A percentile compares a stretch with the other conserved stretches of the same genome.
These are phyloP conservation scores for Marronus borbonicus DNA, from an alignment of 2,888 invertebrate species.

Conservation along the genomic window DNA sequence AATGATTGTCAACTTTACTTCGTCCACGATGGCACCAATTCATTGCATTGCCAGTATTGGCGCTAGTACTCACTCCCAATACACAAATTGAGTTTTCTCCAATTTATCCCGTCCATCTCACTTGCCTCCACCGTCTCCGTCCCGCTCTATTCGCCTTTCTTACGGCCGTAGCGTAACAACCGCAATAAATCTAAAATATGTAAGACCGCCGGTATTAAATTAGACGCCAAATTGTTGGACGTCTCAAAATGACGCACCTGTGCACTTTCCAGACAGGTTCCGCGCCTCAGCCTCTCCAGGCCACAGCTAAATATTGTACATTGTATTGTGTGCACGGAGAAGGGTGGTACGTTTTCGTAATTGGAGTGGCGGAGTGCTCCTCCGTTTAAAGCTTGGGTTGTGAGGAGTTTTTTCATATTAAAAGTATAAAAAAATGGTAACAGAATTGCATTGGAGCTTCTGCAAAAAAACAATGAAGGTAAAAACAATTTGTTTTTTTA, in stretches of 20 bases:
- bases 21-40: background rate
- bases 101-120: background rate
- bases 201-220: slow-evolving; percentile 64
- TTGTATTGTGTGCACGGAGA: background rate
- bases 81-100: slow-evolving; percentile 11
- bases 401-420: too few relatives aligned
- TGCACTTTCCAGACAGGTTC: background rate
- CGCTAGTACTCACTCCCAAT: too few relatives aligned
- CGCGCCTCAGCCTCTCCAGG: too few relatives aligned
- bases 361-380: too few relatives aligned
- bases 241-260: slow-evolving; percentile 30
- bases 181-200: slow-evolving; percentile 64
- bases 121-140: background rate
- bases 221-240: slow-evolving; percentile 54
- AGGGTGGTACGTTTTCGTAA: background rate
- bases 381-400: too few relatives aligned
- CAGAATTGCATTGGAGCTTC: too few relatives aligned
- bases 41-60: too few relatives aligned
- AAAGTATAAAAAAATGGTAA: too few relatives aligned
- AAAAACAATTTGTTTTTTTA: too few relatives aligned
- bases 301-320: too few relatives aligned
- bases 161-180: slow-evolving; percentile 7
- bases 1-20: background rate
- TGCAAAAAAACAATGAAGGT: too few relatives aligned
- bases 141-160: background rate